These are phyloP conservation scores for Panagrolaimus sp. DNA, from an alignment of 1,140 invertebrate genomes.

Conservation along the genomic window DNA sequence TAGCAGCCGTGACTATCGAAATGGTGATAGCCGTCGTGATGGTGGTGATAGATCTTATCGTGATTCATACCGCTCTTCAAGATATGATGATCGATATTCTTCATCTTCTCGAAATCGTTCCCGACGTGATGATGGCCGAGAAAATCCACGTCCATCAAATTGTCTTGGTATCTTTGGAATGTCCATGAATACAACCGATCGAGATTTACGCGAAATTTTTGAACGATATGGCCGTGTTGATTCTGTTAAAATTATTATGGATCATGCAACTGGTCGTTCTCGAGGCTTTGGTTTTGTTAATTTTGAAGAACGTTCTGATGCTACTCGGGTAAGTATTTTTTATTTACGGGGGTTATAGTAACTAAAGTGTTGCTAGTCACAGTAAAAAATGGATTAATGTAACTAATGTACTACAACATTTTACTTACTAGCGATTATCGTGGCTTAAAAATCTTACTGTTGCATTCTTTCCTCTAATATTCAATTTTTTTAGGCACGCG, in stretches of 20 bases:
- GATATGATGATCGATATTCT: neutral
- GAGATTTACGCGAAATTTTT: conserved; percentile 23
- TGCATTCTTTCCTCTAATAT: neutral
- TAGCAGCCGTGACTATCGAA: neutral
- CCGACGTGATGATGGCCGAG: conserved; percentile 17
- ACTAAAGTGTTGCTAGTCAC: too few species aligned
- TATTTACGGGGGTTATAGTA: too few species aligned
- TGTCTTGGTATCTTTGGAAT: conserved; percentile 32
- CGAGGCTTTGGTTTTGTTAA: conserved; percentile 95
- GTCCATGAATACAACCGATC: conserved; percentile 27
- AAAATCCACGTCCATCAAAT: conserved; percentile 19
- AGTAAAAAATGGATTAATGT: too few species aligned
- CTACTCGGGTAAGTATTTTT: conserved; percentile 69
- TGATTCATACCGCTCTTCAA: neutral
- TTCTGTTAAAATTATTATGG: conserved; percentile 35
- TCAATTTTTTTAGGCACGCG: conserved; percentile 67
- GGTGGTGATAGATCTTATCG: neutral
- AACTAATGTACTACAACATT: too few species aligned
- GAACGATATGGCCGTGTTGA: conserved; percentile 22
- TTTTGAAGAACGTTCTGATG: conserved; percentile 79
- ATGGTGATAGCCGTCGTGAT: conserved; percentile 7
- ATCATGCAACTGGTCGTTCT: conserved; percentile 70
- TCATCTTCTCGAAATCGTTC: neutral
- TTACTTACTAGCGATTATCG: too few species aligned
- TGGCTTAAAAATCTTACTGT: neutral